Conservation (phyloP, 2,113 vertebrate genomes). For the Cyphomyrus plagiostoma region DNA sequence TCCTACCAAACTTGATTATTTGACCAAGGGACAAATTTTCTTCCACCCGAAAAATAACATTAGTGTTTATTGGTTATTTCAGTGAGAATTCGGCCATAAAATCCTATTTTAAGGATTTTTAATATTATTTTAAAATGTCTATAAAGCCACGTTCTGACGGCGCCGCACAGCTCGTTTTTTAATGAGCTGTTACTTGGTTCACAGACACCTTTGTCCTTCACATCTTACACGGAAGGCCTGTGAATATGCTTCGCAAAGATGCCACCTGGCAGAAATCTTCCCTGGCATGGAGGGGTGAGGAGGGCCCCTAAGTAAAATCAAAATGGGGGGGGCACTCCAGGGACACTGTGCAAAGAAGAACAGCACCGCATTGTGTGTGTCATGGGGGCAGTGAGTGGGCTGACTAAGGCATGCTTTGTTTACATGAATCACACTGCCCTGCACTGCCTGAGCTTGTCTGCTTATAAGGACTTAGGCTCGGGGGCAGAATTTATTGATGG, state of each 20-base stretch:
- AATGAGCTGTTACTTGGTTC: background rate
- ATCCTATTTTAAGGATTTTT: background rate
- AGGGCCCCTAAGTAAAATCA: background rate
- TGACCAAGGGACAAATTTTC: background rate
- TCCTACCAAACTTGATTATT: background rate
- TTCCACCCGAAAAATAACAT: background rate
- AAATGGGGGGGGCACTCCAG: background rate
- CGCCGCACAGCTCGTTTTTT: background rate
- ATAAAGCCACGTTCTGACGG: background rate
- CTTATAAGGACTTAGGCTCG: background rate
- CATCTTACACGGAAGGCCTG: background rate
- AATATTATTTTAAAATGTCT: background rate
- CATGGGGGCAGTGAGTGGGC: background rate
- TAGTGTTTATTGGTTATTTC: background rate
- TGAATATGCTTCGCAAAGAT: background rate
- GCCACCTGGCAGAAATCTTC: background rate
- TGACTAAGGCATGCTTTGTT: background rate
- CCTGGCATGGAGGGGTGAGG: background rate
- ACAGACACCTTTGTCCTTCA: background rate
- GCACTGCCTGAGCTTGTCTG: background rate
- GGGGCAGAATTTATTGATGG: background rate
- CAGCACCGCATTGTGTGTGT: background rate
- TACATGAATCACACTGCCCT: background rate
- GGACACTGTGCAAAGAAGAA: background rate
- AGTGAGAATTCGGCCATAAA: background rate